Percentiles rank a stretch among this genome's conserved stretches.
Evolutionary conservation across 2,888 invertebrate genomes (phyloP).

Genomic region (Himalopsyche anomala): DNA sequence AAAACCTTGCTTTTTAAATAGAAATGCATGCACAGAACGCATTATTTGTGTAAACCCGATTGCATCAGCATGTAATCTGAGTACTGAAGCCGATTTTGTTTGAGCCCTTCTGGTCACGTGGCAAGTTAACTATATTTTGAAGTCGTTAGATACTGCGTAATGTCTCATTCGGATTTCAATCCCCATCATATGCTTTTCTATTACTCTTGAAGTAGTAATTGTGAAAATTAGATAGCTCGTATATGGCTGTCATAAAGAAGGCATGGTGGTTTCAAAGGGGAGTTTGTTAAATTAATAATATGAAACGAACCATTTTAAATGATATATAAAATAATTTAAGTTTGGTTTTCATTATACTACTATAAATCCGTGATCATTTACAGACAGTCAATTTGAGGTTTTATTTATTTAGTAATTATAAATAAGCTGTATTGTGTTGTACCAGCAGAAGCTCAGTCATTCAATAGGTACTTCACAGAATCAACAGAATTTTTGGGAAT

Average conservation of each 20-base stretch:
- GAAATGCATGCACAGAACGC: constrained; percentile 9
- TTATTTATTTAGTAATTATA: too few species aligned
- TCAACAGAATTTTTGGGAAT: too few species aligned
- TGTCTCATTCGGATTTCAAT: constrained; percentile 55
- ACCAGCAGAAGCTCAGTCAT: too few species aligned
- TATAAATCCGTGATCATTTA: too few species aligned
- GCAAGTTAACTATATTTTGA: constrained; percentile 55
- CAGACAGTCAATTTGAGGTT: too few species aligned
- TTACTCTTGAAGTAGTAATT: constrained; percentile 13
- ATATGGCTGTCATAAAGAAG: not conserved
- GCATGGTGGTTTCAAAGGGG: not conserved
- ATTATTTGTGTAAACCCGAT: constrained; percentile 44
- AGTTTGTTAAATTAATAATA: not conserved
- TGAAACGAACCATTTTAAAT: too few species aligned
- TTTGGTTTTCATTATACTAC: too few species aligned
- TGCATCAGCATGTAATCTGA: constrained; percentile 46
- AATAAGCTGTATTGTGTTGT: too few species aligned
- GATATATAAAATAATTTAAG: too few species aligned
- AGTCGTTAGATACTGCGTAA: constrained; percentile 51
- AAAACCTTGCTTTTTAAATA: constrained; percentile 1
- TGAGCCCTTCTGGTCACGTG: constrained; percentile 59
- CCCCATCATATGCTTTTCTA: constrained; percentile 59
- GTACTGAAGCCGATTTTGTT: constrained; percentile 16
- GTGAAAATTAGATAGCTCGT: constrained; percentile 3
- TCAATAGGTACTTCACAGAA: too few species aligned